These are phyloP conservation scores for Morphnarchus princeps DNA, from an alignment of 2,113 vertebrate species.

Conservation along the genomic window DNA sequence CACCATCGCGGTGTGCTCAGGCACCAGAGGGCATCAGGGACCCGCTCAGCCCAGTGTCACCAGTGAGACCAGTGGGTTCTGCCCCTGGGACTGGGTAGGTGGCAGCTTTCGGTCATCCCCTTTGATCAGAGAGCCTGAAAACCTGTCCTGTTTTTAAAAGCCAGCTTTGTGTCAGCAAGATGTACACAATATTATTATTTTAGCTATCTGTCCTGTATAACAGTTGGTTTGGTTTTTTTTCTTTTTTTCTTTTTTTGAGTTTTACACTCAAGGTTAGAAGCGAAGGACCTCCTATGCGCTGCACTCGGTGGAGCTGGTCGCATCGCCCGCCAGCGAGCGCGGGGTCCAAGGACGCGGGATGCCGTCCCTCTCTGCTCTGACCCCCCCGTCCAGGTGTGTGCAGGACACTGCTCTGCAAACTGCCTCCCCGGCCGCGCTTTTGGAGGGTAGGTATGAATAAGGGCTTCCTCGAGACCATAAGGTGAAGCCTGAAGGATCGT, in stretches of 20 bases:
- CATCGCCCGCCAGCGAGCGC: rapidly evolving
- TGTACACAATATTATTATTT: rapidly evolving
- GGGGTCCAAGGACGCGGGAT: rapidly evolving
- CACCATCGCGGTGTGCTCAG: rapidly evolving
- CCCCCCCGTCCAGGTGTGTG: rapidly evolving
- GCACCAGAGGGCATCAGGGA: not conserved
- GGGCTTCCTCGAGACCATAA: not conserved
- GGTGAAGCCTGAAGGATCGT: not conserved
- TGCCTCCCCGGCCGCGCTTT: rapidly evolving
- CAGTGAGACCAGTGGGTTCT: not conserved
- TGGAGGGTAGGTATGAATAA: too few relatives aligned
- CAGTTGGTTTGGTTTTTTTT: too few relatives aligned
- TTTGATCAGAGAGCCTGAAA: not conserved
- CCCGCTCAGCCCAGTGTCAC: not conserved
- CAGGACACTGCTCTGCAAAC: not conserved
- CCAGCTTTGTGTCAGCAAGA: not conserved
- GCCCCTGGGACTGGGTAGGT: not conserved
- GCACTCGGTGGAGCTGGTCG: not conserved
- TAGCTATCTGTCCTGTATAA: not conserved
- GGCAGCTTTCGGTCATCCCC: not conserved
- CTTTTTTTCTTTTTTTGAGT: not conserved
- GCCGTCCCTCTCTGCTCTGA: not conserved
- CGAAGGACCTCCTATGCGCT: rapidly evolving
- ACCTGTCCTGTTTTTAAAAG: rapidly evolving
- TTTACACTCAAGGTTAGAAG: not conserved